A percentile compares a stretch with the other conserved stretches of the same genome.
phyloP scores from a whole-genome alignment of 2,888 invertebrate genomes.

The Parascotia fuliginaria region DNA sequence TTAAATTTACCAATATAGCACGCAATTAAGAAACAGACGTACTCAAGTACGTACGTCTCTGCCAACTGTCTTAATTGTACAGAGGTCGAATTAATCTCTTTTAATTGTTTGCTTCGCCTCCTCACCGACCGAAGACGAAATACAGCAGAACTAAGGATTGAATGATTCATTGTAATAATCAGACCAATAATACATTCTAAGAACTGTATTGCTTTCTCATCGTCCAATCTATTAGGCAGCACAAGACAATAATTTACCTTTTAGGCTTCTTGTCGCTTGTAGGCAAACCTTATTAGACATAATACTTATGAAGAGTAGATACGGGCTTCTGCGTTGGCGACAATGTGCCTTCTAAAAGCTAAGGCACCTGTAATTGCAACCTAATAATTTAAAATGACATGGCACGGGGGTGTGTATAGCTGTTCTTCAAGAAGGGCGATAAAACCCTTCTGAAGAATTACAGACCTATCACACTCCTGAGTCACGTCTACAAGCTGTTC shows the following conservation, averaged over 20 bases:
- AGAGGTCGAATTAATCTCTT: constrained; percentile 81
- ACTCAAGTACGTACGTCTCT: constrained; percentile 41
- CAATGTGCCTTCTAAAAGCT: too few relatives aligned
- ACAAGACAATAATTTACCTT: not conserved
- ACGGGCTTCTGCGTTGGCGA: too few relatives aligned
- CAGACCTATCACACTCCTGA: too few relatives aligned
- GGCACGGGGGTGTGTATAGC: too few relatives aligned
- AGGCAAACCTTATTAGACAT: too few relatives aligned
- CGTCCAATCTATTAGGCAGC: not conserved
- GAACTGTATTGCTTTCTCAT: constrained; percentile 12
- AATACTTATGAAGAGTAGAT: too few relatives aligned
- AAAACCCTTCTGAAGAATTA: too few relatives aligned
- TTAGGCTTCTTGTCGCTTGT: too few relatives aligned
- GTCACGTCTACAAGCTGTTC: too few relatives aligned
- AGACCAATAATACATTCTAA: constrained; percentile 16
- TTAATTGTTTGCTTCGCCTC: constrained; percentile 64
- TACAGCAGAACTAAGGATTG: constrained; percentile 40
- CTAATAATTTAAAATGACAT: too few relatives aligned
- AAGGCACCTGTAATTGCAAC: too few relatives aligned
- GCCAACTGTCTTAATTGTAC: constrained; percentile 66
- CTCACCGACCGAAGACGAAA: constrained; percentile 37
- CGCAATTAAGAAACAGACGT: not conserved
- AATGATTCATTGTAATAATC: constrained; percentile 34
- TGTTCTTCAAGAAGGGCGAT: too few relatives aligned
- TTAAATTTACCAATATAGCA: not conserved